Evolutionary conservation across 2,888 invertebrate genomes (phyloP), one percentile per base, ranked within the genome.

Genomic region (Meteorus colon): DNA sequence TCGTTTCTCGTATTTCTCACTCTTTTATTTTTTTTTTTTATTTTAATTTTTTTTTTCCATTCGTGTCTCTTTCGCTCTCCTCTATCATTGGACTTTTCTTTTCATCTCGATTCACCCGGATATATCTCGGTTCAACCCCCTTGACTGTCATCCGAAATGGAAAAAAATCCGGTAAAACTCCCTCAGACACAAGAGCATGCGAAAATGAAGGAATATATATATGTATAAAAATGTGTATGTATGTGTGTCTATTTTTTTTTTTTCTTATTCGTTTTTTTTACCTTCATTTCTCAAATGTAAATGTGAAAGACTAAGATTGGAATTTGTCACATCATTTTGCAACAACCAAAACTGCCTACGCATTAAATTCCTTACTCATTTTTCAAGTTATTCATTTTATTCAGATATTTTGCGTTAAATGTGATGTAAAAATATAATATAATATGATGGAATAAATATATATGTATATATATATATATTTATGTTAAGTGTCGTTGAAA

Each of bases 141-240:
- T 62, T 55, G 66, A 51, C 67, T 51, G 63, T 74, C 45, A 41
- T 48, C 29, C 19, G 19, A 63, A 45, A 48, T 65, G 74, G 79
- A 77, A 79, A 80, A 82, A 82, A 80, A 77, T 78, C 78, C 81
- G 78, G 81, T 81, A 85, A 85, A 84, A 84, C 84, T 85, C 83
- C 82, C 82, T 80, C 78, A 55, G 55, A 55, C 55, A 55, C n/a
- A 55, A 55, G 19, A 55, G 55, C 55, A 19, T 19, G 19, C 6
- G 55, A 55, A 19, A 55, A 55, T 55, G 55, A 55, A 55, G 55
- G 19, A 8, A 55, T 19, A 19, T 55, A 19, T 55, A n/a, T 2
- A 55, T 55, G 4, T 55, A 55, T 24, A 19, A 4, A 6, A 19
- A 19, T 55, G 8, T 55, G 19, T 55, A 8, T 55, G n/a, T n/a